phyloP scores from a whole-genome alignment of 2,113 vertebrate species.

The Sorex fumeus region DNA sequence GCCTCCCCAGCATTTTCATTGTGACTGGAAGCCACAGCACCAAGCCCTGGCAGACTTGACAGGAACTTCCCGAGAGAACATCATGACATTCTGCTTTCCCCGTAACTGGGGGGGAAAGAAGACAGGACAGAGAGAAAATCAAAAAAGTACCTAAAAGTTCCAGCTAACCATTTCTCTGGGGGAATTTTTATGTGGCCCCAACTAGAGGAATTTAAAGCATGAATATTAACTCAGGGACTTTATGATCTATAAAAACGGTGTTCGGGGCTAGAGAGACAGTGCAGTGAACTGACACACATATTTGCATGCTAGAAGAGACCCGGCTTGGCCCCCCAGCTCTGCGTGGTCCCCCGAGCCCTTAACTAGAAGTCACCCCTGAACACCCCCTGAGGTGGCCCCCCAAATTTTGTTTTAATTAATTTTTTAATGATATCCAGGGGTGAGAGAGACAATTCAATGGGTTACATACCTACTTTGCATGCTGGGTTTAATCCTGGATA shows the following conservation, averaged over 20 bases:
- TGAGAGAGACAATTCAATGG: no score
- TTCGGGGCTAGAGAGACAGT: no score
- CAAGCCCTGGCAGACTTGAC: background rate
- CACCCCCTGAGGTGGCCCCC: no score
- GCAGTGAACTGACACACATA: no score
- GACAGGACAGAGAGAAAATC: constrained; percentile 54
- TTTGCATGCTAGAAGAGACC: no score
- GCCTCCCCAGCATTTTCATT: constrained; percentile 6
- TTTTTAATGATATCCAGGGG: no score
- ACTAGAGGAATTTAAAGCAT: constrained; percentile 56
- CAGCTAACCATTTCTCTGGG: constrained; percentile 49
- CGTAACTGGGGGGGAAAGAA: background rate
- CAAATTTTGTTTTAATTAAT: no score
- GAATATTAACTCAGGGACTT: constrained; percentile 50
- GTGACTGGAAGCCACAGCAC: background rate
- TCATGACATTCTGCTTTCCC: constrained; percentile 61
- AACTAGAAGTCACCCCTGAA: no score
- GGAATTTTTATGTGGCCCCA: constrained; percentile 64
- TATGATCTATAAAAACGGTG: constrained; percentile 46
- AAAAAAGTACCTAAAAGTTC: constrained; percentile 60
- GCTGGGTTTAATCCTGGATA: no score
- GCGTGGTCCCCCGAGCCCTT: no score
- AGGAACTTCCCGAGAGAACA: constrained; percentile 66
- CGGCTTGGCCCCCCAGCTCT: no score
- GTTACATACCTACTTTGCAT: no score